Base-by-base conservation (phyloP, 2,888 invertebrate genomes). In the Dasysyrphus albostriatus region DNA sequence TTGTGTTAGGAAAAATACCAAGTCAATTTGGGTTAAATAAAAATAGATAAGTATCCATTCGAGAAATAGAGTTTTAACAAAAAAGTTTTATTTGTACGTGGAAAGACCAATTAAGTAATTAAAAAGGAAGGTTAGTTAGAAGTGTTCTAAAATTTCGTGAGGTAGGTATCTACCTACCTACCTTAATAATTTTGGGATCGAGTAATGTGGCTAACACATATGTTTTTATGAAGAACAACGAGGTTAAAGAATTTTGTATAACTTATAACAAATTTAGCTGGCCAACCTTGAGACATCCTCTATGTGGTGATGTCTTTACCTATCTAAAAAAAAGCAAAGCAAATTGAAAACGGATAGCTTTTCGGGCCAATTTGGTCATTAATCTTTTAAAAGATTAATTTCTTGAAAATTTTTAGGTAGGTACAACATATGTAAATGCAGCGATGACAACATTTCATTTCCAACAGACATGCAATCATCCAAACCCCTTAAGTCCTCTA, bases 1-100 rank as follows among this genome's bases (percentile, higher is more conserved):
- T 67, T 19, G 16, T 37, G 49, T 49, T 49, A 37, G 67, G 37
- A 51, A 51, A 67, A 69, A 51, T 69, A 37, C 51, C 67, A 24
- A 69, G 39, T 69, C 39, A 39, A 54, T 69, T 69, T 39, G 6
- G 54, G 54, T 69, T 37, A 24, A 34, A 44, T 14, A 24, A 39
- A 24, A 63, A 61, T 37, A 24, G 19, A 44, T 14, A 24, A 39
- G 14, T 44, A 61, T 7, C 19, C 0, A 61, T 24, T 61, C 14
- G 4, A 61, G n/a, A 32, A n/a, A 29, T 16, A 34, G 19, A 16
- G 9, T 16, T 49, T 8, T 49, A 1, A 1, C 16, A 34, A 34
- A 12, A 24, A 2, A 12, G 19, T 19, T 37, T 59, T 34, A n/a
- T 16, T 16, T 16, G 7, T 34, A 49, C 12, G 47, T 47, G 12